Percentiles rank a stretch among this genome's conserved stretches.
Conservation (phyloP, 2,888 invertebrate genomes). For the Arge pagana region DNA sequence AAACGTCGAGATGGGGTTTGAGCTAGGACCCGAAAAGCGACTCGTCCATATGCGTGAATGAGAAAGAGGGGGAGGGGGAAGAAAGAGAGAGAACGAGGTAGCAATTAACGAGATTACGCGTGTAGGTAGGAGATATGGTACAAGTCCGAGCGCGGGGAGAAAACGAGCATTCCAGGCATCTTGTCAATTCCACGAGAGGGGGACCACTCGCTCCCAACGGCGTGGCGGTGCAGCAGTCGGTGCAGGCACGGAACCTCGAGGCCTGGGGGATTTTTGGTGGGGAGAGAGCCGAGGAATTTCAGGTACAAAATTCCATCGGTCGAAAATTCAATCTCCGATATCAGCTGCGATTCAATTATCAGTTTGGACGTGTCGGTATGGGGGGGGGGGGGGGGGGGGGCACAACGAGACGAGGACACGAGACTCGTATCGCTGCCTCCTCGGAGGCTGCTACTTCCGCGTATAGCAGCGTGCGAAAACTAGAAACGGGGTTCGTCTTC, state of each 20-base stretch:
- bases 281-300: slow-evolving; percentile 7
- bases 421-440: too few species aligned
- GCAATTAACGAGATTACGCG: too few species aligned
- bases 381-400: too few species aligned
- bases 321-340: slow-evolving; percentile 19
- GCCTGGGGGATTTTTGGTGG: background rate
- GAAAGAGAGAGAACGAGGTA: slow-evolving; percentile 15
- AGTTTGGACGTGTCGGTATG: slow-evolving; percentile 10
- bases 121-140: slow-evolving; percentile 8
- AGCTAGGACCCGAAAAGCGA: slow-evolving; percentile 10
- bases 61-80: slow-evolving; percentile 4
- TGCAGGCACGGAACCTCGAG: background rate
- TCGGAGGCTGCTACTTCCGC: too few species aligned
- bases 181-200: slow-evolving; percentile 14
- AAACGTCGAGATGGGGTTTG: too few species aligned
- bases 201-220: too few species aligned
- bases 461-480: too few species aligned
- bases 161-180: slow-evolving; percentile 17
- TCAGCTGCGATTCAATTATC: slow-evolving; percentile 19
- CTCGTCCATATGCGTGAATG: slow-evolving; percentile 1
- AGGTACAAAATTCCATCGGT: slow-evolving; percentile 18
- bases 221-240: too few species aligned
- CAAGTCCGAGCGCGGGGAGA: slow-evolving; percentile 18
- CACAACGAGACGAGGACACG: too few species aligned
- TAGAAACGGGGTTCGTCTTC: too few species aligned